Evolutionary conservation across 2,888 invertebrate genomes (phyloP).

Genomic region (Ganaspis brasiliensis): DNA sequence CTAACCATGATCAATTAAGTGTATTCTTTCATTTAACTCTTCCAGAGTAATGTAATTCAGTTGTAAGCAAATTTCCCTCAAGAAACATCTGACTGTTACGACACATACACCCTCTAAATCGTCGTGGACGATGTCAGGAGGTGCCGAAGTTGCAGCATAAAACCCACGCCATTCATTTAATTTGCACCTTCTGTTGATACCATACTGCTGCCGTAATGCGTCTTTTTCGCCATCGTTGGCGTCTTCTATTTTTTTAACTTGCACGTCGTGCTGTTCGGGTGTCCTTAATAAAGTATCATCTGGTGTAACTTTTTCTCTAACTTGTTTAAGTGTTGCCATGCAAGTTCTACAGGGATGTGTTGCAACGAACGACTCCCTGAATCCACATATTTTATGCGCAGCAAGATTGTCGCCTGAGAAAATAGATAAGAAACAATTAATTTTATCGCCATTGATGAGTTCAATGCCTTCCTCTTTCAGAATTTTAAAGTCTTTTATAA

Average conservation of each 20-base stretch:
- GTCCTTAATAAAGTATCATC: conserved; percentile 26
- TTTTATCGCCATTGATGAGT: no score
- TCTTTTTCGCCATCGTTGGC: neutral
- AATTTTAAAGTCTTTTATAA: no score
- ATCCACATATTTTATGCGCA: conserved; percentile 22
- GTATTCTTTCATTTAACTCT: conserved; percentile 15
- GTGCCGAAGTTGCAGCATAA: neutral
- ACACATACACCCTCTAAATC: neutral
- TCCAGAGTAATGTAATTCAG: neutral
- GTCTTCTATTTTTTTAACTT: neutral
- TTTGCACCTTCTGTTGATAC: conserved; percentile 27
- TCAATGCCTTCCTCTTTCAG: no score
- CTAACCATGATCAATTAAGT: conserved; percentile 30
- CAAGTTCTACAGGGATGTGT: conserved; percentile 45
- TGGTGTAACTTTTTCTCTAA: conserved; percentile 3
- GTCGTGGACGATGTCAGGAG: conserved; percentile 42
- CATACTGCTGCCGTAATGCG: conserved; percentile 8
- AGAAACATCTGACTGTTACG: neutral
- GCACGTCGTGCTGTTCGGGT: conserved; percentile 7
- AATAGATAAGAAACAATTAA: neutral
- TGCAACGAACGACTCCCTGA: conserved; percentile 33
- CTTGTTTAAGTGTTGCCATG: neutral
- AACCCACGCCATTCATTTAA: conserved; percentile 17
- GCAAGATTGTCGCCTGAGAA: conserved; percentile 34
- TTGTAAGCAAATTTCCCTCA: neutral